These are phyloP conservation scores for Halcyon malimbica DNA, from an alignment of 2,113 vertebrate genomes.

Conservation along the genomic window DNA sequence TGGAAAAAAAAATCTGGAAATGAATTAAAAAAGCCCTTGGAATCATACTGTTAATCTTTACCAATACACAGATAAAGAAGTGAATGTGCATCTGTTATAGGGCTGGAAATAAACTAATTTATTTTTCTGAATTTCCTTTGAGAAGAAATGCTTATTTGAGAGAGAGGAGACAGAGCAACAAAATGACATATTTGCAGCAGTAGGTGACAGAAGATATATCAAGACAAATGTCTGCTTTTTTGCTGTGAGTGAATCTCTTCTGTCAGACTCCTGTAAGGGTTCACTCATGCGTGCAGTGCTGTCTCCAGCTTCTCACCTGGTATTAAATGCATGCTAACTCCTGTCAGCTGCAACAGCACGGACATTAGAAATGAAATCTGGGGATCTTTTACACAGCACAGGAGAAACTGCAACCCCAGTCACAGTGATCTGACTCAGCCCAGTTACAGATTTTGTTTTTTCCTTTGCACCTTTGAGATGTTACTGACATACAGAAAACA, in stretches of 20 bases:
- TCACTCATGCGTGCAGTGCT: not conserved
- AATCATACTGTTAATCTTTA: not conserved
- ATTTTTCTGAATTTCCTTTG: not conserved
- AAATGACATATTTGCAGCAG: not conserved
- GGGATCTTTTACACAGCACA: not conserved
- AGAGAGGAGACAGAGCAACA: not conserved
- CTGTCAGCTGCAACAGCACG: not conserved
- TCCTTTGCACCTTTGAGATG: not conserved
- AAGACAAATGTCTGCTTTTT: slow-evolving; percentile 5
- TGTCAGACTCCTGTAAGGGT: not conserved
- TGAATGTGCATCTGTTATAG: not conserved
- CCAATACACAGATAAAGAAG: not conserved
- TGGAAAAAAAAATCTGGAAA: not conserved
- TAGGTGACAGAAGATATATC: not conserved
- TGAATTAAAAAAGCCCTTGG: not conserved
- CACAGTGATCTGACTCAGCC: not conserved
- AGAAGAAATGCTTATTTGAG: not conserved
- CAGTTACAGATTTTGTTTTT: not conserved
- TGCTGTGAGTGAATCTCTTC: not conserved
- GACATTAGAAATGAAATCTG: not conserved
- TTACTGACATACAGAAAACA: not conserved
- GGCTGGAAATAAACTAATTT: not conserved
- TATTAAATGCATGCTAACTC: not conserved
- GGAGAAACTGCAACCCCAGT: not conserved
- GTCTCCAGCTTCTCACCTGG: not conserved